Base-by-base conservation (phyloP, 2,113 vertebrate genomes). In the Anolis carolinensis region DNA sequence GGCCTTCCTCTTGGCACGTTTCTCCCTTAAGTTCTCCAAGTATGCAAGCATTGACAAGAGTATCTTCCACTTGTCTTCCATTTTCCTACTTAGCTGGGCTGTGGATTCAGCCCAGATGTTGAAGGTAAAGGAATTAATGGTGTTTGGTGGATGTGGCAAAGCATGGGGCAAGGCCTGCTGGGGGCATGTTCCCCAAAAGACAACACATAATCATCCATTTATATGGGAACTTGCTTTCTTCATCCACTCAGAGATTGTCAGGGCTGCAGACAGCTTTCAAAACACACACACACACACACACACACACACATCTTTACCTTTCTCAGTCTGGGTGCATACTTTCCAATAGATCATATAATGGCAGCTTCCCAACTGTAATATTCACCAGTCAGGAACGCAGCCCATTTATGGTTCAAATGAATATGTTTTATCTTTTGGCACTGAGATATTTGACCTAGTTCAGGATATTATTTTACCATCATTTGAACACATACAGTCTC, bases 351-450 rank as follows among this genome's bases (percentile, higher is more conserved):
- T 81, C 85, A 52, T 30, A 21, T 75, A 50, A 44, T 86, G 85
- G 85, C 85, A 81, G 48, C 79, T 36, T 36, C 39, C 78, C 85
- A 86, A 80, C 21, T 81, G 48, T 71, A 81, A 86, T 5, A 50
- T 39, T 76, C 82, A 84, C 27, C 85, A 10, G 25, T 34, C 68
- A 65, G 55, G 70, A 80, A 86, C 79, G 70, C 39, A 86, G 71
- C 48, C 68, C 82, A 88, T 68, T 67, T 75, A 68, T 62, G 32
- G 13, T 9, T 78, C 84, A 48, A 39, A 63, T 36, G 55, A 62
- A 20, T 68, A 55, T 9, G 48, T 80, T 30, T 25, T 88, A 67
- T 50, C 62, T 81, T 86, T 86, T 86, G 79, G 85, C 55, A 81
- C 79, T 36, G 13, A n/a, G 32, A 25, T 34, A 48, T 81, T 65